Percentiles rank a stretch among this genome's conserved stretches.
Conservation (phyloP, 2,113 vertebrate species). For the Hippoglossus stenolepis region DNA sequence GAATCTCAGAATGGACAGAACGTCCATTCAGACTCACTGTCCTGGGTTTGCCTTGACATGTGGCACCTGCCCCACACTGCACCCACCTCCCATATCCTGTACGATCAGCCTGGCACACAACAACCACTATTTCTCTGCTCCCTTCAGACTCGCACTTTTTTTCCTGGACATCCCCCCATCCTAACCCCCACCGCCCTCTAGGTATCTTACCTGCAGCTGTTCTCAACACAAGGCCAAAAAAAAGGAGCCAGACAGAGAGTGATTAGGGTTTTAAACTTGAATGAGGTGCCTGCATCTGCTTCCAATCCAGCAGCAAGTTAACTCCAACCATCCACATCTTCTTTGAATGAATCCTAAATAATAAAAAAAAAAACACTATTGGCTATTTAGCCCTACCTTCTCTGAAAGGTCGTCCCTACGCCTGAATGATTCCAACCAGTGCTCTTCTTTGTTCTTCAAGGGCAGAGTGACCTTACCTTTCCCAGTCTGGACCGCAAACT, state of each 20-base stretch:
- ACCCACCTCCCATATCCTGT: slow-evolving; percentile 23
- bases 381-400: neutral
- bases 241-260: slow-evolving; percentile 64
- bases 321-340: slow-evolving; percentile 70
- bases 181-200: slow-evolving; percentile 1
- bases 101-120: slow-evolving; percentile 32
- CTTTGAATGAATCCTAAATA: slow-evolving; percentile 39
- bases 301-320: slow-evolving; percentile 78
- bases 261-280: slow-evolving; percentile 80
- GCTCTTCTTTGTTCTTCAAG: neutral
- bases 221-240: slow-evolving; percentile 31
- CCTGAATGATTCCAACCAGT: neutral
- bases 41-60: too few relatives aligned
- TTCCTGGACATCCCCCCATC: slow-evolving; percentile 34
- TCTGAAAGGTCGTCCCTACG: neutral
- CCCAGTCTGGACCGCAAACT: neutral
- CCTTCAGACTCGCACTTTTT: slow-evolving; percentile 42
- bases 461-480: neutral
- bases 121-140: slow-evolving; percentile 19
- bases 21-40: neutral
- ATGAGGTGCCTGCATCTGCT: slow-evolving; percentile 83
- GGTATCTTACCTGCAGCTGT: slow-evolving; percentile 45
- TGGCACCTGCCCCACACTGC: too few relatives aligned
- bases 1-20: neutral
- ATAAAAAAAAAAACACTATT: neutral